These are phyloP conservation scores for Pyrgilauda ruficollis DNA, from an alignment of 2,113 vertebrate genomes.

Conservation along the genomic window DNA sequence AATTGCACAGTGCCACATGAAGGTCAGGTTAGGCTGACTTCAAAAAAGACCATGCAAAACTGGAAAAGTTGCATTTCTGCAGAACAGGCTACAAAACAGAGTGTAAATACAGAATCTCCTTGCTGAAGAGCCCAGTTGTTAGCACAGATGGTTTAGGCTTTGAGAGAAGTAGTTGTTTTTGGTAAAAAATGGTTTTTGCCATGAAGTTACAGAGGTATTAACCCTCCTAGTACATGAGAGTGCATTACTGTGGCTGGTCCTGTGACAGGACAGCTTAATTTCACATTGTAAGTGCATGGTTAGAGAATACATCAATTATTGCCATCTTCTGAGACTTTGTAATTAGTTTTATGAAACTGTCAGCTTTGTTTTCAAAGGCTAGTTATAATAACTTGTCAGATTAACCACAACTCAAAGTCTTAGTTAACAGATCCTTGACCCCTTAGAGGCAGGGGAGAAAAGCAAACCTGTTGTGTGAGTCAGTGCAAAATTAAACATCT, in stretches of 20 bases:
- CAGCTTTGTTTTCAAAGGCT: neutral
- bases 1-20: neutral
- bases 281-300: neutral
- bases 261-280: neutral
- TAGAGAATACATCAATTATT: neutral
- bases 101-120: neutral
- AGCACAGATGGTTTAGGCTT: neutral
- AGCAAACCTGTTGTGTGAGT: neutral
- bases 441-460: neutral
- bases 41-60: neutral
- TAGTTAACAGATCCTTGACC: neutral
- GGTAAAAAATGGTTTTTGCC: neutral
- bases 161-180: neutral
- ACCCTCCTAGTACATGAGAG: neutral
- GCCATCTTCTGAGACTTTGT: neutral
- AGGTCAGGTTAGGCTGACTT: neutral
- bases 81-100: neutral
- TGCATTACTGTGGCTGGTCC: neutral
- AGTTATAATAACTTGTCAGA: neutral
- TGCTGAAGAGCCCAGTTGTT: neutral
- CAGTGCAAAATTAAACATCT: neutral
- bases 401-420: neutral
- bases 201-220: neutral
- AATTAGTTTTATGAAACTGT: neutral
- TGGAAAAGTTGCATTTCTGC: neutral